Conservation (phyloP, 1,140 invertebrate species). For the Mactra quadrangularis region DNA sequence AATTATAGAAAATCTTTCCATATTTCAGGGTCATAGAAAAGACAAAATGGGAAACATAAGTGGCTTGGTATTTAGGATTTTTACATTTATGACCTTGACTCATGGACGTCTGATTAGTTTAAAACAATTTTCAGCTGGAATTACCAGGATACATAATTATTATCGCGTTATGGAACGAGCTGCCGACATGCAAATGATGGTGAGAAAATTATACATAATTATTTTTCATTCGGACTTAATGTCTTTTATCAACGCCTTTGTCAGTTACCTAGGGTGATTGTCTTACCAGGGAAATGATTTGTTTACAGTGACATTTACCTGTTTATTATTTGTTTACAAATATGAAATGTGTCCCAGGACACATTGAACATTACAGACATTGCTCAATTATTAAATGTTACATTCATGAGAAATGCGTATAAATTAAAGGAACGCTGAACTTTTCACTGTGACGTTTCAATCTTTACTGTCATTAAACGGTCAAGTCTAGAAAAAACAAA, state of each 20-base stretch:
- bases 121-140: not conserved
- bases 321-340: not conserved
- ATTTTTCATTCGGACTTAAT: not conserved
- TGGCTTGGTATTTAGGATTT: not conserved
- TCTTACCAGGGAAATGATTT: not conserved
- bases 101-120: slow-evolving; percentile 1
- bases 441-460: too few species aligned
- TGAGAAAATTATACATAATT: not conserved
- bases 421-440: too few species aligned
- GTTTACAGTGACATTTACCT: not conserved
- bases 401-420: too few species aligned
- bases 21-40: not conserved
- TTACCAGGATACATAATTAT: slow-evolving; percentile 40
- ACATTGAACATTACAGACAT: not conserved
- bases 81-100: not conserved
- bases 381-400: not conserved
- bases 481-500: not conserved
- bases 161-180: slow-evolving; percentile 17
- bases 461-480: not conserved
- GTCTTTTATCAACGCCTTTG: not conserved
- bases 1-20: not conserved
- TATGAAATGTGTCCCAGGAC: not conserved
- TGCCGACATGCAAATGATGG: slow-evolving; percentile 43
- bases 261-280: not conserved
- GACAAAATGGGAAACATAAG: not conserved